Conservation (phyloP, 2,113 vertebrate species). For the rat (Rattus norvegicus) region DNA sequence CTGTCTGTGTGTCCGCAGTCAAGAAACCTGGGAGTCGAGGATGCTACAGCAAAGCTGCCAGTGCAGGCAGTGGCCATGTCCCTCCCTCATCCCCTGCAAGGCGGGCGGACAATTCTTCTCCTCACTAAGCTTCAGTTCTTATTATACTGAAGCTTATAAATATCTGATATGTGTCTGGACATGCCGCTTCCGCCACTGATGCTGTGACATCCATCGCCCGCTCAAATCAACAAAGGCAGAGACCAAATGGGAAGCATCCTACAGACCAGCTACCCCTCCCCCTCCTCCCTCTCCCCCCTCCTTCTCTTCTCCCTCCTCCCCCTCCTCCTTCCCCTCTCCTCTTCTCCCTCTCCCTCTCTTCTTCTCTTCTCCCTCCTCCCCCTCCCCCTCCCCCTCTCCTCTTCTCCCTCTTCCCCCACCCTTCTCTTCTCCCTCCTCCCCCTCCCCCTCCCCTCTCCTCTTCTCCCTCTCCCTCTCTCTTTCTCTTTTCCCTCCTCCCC, state of each 20-base stretch:
- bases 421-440: too few relatives aligned
- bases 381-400: too few relatives aligned
- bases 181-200: neutral
- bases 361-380: neutral
- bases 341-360: too few relatives aligned
- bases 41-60: neutral
- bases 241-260: too few relatives aligned
- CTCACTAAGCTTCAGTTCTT: neutral
- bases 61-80: neutral
- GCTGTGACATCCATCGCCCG: neutral
- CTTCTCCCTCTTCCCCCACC: too few relatives aligned
- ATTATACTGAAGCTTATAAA: too few relatives aligned
- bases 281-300: neutral
- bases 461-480: too few relatives aligned
- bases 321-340: neutral
- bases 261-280: neutral
- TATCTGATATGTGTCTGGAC: neutral
- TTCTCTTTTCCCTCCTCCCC: too few relatives aligned
- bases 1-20: neutral
- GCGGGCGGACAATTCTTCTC: neutral
- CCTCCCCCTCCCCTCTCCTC: too few relatives aligned
- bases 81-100: neutral
- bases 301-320: too few relatives aligned
- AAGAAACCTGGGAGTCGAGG: neutral
- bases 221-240: neutral